Evolutionary conservation across 2,113 vertebrate genomes (phyloP), one percentile per base, ranked within the genome.

Genomic region (Octodon degus): DNA sequence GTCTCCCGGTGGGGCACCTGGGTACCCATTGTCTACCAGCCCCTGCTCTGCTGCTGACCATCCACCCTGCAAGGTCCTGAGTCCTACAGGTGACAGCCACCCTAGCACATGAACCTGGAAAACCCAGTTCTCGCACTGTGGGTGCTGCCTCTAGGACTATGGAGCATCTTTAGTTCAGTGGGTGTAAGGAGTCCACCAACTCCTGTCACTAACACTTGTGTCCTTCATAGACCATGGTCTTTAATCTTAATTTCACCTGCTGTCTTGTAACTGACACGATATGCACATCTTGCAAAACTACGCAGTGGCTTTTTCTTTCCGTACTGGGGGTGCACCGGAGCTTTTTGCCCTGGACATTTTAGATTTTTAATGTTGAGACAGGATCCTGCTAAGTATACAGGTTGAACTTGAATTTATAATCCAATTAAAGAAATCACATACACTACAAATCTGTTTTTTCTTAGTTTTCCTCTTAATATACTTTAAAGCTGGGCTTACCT

Each of bases 71-170:
- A 9, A 50, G 58, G 32, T 50, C 6, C 50, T 16, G 22, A n/a
- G 32, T 60, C 37, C 40, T 86, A 40, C 32, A 22, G 65, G 37
- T 14, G 62, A 40, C 24, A 25, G 34, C 13, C 25, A 2, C 47
- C 25, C 43, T 34, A 67, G 91, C 70, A 65, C 74, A 70, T 14
- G 4, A 5, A 34, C 14, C 5, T 12, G 12, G 65, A 30, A 3
- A 50, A n/a, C 63, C 3, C 43, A n/a, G 40, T 17, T 0, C 14
- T 1, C 4, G 2, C 43, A 11, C 81, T 3, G 5, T 17, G 22
- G 13, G 7, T 24, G 9, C n/a, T 25, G 7, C 12, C n/a, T 25
- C 30, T 1, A 16, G n/a, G 12, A 6, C 25, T 63, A 25, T 4
- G 14, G 25, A 19, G 60, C 58, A n/a, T 53, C 24, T 77, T 30